Base-by-base conservation (phyloP, 2,113 vertebrate species). In the Chascanopsetta lugubris region DNA sequence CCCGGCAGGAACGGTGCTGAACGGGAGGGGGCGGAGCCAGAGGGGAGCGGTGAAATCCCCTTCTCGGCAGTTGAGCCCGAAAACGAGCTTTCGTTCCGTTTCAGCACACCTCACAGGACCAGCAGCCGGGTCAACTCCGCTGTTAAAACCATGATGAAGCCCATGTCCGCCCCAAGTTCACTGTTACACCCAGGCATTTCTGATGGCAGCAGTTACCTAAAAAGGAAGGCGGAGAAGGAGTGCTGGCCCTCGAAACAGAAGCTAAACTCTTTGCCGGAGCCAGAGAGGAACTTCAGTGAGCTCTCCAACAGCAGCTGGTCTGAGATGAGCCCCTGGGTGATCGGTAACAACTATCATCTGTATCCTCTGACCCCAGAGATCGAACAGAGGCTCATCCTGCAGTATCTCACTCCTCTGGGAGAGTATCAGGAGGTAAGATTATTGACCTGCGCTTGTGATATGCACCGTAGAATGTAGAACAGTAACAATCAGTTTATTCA, bases 241-340 rank as follows among this genome's bases (percentile, higher is more conserved):
- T 91, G 94, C 60, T 91, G 93, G 36, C 95, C 94, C 75, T 93
- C 93, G 55, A 98, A 97, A 61, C 96, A 97, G 10, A 99, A 97
- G 77, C 84, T 97, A 15, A 95, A 93, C 79, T 93, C 95, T 0
- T 8, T 93, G 62, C 92, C 96, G 0, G 97, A 99, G 17, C 89
- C 94, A 40, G 97, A 99, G 55, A 91, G 95, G 48, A 92, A 90
- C 51, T 94, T 97, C 82, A 94, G 94, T 15, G 97, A 99, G 79
- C 93, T 98, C n/a, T 98, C 96, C 79, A 99, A 99, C 83, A 99
- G 96, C 92, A 99, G 97, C 92, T 99, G 97, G 97, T 97, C 97
- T 48, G 97, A 98, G 90, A 99, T 95, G 96, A 98, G 97, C 71
- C 95, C 96, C 0, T 99, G 96, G 97, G 97, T 99, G 73, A 98